phyloP scores from a whole-genome alignment of 2,888 invertebrate genomes.

The Eudemis profundana region DNA sequence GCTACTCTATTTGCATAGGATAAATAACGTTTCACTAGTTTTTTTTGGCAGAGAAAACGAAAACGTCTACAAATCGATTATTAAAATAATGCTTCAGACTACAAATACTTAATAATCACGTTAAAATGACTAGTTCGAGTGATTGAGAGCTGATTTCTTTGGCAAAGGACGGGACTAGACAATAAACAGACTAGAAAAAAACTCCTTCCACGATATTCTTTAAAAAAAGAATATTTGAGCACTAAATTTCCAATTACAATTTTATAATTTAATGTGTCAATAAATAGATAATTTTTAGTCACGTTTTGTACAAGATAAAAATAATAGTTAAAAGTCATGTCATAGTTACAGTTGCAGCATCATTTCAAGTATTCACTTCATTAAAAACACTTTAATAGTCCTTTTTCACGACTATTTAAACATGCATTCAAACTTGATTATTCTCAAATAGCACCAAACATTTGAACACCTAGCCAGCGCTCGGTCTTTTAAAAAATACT shows the following conservation, averaged over 20 bases:
- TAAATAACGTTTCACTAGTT: no score
- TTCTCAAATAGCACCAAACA: no score
- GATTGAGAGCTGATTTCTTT: slow-evolving; percentile 67
- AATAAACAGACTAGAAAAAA: slow-evolving; percentile 61
- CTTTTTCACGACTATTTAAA: no score
- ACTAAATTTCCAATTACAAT: slow-evolving; percentile 50
- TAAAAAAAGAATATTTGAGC: slow-evolving; percentile 51
- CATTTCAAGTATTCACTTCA: not conserved
- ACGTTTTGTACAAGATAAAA: slow-evolving; percentile 22
- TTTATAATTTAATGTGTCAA: slow-evolving; percentile 44
- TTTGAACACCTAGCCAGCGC: no score
- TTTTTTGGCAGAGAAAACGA: no score
- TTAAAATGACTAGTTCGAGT: slow-evolving; percentile 75
- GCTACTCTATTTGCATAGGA: no score
- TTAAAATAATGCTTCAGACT: slow-evolving; percentile 36
- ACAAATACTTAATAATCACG: slow-evolving; percentile 44
- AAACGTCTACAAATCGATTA: no score
- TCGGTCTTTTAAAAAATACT: no score
- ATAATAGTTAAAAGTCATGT: slow-evolving; percentile 10
- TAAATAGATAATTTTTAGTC: slow-evolving; percentile 3
- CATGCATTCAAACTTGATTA: no score
- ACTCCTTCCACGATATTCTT: slow-evolving; percentile 57
- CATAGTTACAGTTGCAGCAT: slow-evolving; percentile 31
- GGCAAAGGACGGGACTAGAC: slow-evolving; percentile 53
- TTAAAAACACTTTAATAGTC: not conserved